Conservation (phyloP, 1,140 invertebrate species). For the Aphidius ervi region DNA sequence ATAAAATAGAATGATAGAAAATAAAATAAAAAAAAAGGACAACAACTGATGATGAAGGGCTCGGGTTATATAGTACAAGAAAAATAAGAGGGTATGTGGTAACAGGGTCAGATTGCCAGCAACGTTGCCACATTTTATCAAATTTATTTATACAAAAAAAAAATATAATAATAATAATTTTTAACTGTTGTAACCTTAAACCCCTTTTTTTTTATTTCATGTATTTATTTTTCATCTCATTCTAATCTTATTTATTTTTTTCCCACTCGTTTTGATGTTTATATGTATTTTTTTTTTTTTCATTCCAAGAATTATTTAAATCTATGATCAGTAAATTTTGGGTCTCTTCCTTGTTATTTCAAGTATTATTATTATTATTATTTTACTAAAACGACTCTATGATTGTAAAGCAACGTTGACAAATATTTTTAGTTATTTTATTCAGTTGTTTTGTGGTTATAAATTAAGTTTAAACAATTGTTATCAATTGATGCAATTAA, state of each 20-base stretch:
- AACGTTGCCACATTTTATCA: constrained; percentile 26
- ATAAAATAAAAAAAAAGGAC: constrained; percentile 10
- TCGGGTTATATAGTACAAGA: constrained; percentile 9
- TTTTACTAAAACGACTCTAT: neutral
- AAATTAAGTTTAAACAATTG: no score
- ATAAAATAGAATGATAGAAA: constrained; percentile 5
- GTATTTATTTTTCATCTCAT: constrained; percentile 1
- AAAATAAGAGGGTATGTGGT: constrained; percentile 21
- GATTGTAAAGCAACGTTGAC: no score
- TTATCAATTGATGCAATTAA: no score
- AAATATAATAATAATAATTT: neutral
- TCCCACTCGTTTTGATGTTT: neutral
- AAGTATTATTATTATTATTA: neutral
- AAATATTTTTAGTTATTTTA: no score
- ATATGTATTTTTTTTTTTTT: neutral
- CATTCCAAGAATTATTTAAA: neutral
- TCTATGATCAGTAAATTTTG: neutral
- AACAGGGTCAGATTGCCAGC: constrained; percentile 34
- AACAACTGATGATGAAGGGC: constrained; percentile 6
- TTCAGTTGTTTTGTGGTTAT: no score
- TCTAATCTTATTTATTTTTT: neutral
- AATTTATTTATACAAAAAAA: neutral
- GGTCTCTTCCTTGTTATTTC: neutral
- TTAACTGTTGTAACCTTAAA: no score
- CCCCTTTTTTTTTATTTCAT: no score